Evolutionary conservation across 1,140 invertebrate species (phyloP).

Genomic region (Ips typographus): DNA sequence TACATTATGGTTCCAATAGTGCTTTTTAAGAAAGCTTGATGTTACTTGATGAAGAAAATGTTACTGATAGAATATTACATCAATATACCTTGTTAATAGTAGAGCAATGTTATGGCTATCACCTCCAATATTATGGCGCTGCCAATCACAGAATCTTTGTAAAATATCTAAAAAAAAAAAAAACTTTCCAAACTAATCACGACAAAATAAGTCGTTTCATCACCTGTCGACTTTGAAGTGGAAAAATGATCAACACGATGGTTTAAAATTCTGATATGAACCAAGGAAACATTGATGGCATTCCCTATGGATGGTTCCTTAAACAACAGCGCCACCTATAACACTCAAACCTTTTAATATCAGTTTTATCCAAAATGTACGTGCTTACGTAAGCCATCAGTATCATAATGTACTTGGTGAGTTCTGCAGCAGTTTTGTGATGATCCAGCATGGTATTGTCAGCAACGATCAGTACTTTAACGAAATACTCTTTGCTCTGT

Average conservation of each 20-base stretch:
- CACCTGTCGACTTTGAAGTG: constrained; percentile 41
- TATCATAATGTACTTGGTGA: constrained; percentile 74
- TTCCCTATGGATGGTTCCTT: constrained; percentile 81
- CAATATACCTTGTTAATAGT: constrained; percentile 68
- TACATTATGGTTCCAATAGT: too few species aligned
- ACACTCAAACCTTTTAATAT: constrained; percentile 10
- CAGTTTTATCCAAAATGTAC: background rate
- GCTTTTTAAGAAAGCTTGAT: too few species aligned
- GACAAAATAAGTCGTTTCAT: background rate
- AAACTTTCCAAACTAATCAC: background rate
- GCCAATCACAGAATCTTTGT: constrained; percentile 71
- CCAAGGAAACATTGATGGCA: constrained; percentile 74
- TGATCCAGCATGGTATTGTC: constrained; percentile 77
- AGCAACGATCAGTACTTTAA: constrained; percentile 79
- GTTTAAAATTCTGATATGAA: constrained; percentile 65
- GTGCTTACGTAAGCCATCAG: constrained; percentile 75
- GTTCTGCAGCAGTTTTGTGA: constrained; percentile 57
- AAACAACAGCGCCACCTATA: constrained; percentile 73
- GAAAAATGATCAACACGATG: constrained; percentile 48
- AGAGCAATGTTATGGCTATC: constrained; percentile 74
- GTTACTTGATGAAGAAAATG: too few species aligned
- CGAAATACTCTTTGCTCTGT: constrained; percentile 59
- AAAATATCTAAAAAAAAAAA: constrained; percentile 63
- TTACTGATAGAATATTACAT: too few species aligned
- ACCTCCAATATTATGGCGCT: constrained; percentile 59